Conservation (phyloP, 2,888 invertebrate species). For the Catotricha subobsoleta region DNA sequence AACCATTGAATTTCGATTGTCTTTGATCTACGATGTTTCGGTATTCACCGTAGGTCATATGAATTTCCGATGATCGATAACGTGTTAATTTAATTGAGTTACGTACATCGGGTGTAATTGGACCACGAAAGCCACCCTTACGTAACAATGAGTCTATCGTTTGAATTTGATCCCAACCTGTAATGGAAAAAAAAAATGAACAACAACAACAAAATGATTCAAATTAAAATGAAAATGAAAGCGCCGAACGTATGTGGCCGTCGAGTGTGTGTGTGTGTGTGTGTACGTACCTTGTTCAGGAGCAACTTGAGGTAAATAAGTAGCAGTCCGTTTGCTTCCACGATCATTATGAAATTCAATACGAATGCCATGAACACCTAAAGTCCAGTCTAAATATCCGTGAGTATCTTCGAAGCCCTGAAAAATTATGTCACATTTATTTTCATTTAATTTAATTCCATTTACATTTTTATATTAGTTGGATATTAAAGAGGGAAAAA, state of each 20-base stretch:
- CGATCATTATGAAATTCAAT: conserved; percentile 94
- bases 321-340: conserved; percentile 87
- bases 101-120: conserved; percentile 72
- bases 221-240: too few relatives aligned
- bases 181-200: neutral
- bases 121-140: conserved; percentile 90
- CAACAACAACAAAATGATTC: neutral
- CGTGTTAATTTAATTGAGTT: conserved; percentile 85
- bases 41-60: conserved; percentile 74
- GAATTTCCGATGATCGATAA: conserved; percentile 91
- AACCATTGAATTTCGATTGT: conserved; percentile 1
- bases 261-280: too few relatives aligned
- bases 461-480: too few relatives aligned
- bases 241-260: too few relatives aligned
- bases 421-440: neutral
- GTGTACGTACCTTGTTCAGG: conserved; percentile 78
- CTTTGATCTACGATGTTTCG: conserved; percentile 24
- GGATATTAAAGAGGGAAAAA: neutral
- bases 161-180: conserved; percentile 97
- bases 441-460: neutral
- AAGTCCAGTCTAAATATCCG: conserved; percentile 94
- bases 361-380: conserved; percentile 91
- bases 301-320: conserved; percentile 96
- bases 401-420: conserved; percentile 84
- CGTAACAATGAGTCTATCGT: conserved; percentile 94